These are phyloP conservation scores for Folsomia manolachei DNA, from an alignment of 2,888 invertebrate species.

Conservation along the genomic window DNA sequence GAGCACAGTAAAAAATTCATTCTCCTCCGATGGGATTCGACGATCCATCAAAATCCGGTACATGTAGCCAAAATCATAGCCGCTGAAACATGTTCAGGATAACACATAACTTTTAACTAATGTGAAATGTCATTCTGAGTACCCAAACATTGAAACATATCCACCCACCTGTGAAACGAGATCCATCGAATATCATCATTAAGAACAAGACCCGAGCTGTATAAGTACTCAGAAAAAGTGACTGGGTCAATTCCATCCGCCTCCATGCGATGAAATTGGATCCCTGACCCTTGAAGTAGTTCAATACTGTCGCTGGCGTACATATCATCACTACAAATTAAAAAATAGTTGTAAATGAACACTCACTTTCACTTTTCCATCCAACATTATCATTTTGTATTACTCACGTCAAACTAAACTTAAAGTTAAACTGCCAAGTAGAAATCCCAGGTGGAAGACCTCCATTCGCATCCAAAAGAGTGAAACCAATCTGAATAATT, in stretches of 20 bases:
- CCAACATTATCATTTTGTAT: not conserved
- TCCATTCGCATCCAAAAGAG: slow-evolving; percentile 96
- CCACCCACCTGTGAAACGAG: slow-evolving; percentile 96
- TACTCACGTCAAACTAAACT: slow-evolving; percentile 91
- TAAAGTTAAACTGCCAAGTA: slow-evolving; percentile 99
- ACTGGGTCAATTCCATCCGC: slow-evolving; percentile 96
- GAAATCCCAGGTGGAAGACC: slow-evolving; percentile 87
- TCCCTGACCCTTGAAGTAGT: slow-evolving; percentile 90
- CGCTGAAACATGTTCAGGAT: slow-evolving; percentile 59
- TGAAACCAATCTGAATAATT: slow-evolving; percentile 94
- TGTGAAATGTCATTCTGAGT: not conserved
- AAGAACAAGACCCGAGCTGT: slow-evolving; percentile 94
- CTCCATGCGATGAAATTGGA: slow-evolving; percentile 97
- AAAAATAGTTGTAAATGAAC: not conserved
- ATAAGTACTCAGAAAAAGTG: slow-evolving; percentile 94
- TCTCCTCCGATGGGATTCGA: slow-evolving; percentile 91
- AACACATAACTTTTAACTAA: no score
- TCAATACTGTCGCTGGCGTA: slow-evolving; percentile 99
- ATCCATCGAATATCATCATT: slow-evolving; percentile 97
- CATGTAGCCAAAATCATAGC: slow-evolving; percentile 98
- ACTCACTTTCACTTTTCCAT: not conserved
- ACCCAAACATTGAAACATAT: not conserved
- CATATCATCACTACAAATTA: slow-evolving; percentile 84
- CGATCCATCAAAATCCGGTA: slow-evolving; percentile 72
- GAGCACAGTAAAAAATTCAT: slow-evolving; percentile 91